These are phyloP conservation scores for Catocala nupta DNA, from an alignment of 2,888 invertebrate species.

Conservation along the genomic window DNA sequence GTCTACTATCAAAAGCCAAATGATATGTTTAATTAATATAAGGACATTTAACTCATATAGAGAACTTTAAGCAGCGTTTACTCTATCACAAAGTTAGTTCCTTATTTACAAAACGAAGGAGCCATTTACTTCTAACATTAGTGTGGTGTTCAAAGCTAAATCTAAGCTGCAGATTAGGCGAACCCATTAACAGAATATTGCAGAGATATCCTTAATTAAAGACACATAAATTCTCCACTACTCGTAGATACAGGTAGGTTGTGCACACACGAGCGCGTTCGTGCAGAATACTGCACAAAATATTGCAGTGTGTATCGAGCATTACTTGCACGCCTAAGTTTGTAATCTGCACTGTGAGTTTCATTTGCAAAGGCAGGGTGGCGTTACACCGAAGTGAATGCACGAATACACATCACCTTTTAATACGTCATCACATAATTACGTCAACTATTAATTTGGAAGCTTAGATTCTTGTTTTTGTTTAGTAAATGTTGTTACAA, in stretches of 20 bases:
- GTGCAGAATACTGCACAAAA: constrained; percentile 32
- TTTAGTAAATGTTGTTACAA: too few species aligned
- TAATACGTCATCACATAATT: too few species aligned
- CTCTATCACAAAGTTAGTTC: too few species aligned
- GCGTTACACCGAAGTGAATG: constrained; percentile 25
- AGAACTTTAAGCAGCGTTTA: too few species aligned
- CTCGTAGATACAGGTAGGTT: constrained; percentile 20
- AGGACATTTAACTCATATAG: too few species aligned
- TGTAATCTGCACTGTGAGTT: constrained; percentile 55
- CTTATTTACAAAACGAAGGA: too few species aligned
- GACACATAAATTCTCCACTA: neutral
- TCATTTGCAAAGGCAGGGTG: constrained; percentile 47
- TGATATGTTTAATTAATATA: too few species aligned
- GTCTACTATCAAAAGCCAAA: too few species aligned
- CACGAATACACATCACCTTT: too few species aligned
- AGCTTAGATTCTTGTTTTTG: too few species aligned
- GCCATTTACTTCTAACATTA: too few species aligned
- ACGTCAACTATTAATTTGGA: too few species aligned
- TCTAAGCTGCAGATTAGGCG: neutral
- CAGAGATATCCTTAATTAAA: constrained; percentile 2
- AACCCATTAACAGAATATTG: neutral
- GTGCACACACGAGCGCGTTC: constrained; percentile 10
- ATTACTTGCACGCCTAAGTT: constrained; percentile 47
- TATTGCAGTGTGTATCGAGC: constrained; percentile 40
- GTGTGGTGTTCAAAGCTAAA: neutral